A percentile compares a stretch with the other conserved stretches of the same genome.
Conservation (phyloP, 2,888 invertebrate genomes). For the Conus canariensis region DNA sequence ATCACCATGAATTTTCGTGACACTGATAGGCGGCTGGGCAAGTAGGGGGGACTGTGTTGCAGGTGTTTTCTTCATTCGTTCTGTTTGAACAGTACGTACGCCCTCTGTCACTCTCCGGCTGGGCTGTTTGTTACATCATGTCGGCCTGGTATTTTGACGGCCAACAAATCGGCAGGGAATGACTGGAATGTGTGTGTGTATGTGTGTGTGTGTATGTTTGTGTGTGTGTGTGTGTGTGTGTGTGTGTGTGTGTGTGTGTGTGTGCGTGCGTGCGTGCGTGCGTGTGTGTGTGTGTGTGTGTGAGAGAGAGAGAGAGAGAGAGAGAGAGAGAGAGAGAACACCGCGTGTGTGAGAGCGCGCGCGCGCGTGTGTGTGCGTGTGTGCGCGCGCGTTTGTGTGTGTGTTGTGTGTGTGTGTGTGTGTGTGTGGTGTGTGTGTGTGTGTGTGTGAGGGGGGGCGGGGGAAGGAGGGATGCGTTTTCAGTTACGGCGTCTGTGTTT, state of each 20-base stretch:
- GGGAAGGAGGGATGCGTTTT: no score
- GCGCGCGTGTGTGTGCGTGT: neutral
- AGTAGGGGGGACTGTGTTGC: neutral
- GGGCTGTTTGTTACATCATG: neutral
- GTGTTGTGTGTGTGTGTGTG: neutral
- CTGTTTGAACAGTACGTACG: neutral
- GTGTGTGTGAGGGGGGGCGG: neutral
- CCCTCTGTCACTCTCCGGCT: neutral
- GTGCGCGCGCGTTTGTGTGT: neutral
- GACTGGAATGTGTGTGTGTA: neutral
- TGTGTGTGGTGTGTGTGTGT: neutral
- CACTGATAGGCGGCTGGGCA: neutral
- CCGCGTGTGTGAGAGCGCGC: neutral
- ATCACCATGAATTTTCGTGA: no score
- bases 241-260: neutral
- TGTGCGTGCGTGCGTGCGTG: neutral
- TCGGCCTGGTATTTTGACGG: no score
- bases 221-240: conserved; percentile 2
- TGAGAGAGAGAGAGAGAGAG: no score
- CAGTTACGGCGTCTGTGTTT: no score
- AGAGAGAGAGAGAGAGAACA: no score
- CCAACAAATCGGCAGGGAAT: no score
- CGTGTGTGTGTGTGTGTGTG: neutral
- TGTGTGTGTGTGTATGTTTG: neutral
- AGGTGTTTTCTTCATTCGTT: neutral